Conservation (phyloP, 2,888 invertebrate genomes). For the Entomobrya proxima region DNA sequence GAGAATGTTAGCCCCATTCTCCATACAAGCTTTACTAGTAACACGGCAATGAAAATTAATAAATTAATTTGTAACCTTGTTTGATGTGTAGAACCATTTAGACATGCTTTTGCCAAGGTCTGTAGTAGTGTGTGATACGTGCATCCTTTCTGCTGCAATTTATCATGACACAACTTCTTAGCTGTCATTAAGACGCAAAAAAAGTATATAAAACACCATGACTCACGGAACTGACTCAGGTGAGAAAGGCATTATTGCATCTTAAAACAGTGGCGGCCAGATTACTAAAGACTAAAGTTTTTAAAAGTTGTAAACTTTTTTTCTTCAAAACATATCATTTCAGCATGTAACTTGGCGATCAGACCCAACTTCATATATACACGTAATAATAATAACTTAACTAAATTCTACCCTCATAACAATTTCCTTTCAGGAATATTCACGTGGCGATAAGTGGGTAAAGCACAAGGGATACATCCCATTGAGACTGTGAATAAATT, state of each 20-base stretch:
- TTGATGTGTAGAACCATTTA: neutral
- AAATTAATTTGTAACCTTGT: conserved; percentile 1
- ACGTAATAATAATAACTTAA: conserved; percentile 39
- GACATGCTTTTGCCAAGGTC: conserved; percentile 37
- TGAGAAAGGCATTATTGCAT: conserved; percentile 14
- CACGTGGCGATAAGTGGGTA: conserved; percentile 43
- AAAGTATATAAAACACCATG: neutral
- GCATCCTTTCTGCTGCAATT: conserved; percentile 35
- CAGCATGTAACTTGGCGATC: neutral
- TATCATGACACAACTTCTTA: conserved; percentile 22
- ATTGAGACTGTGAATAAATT: conserved; percentile 67
- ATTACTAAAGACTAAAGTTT: neutral
- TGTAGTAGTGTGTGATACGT: conserved; percentile 2
- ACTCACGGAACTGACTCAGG: neutral
- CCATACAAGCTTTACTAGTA: neutral
- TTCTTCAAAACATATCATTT: neutral
- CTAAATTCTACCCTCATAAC: conserved; percentile 64
- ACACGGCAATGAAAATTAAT: conserved; percentile 14
- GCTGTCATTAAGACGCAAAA: conserved; percentile 14
- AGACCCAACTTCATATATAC: neutral
- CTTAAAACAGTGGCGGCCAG: conserved; percentile 18
- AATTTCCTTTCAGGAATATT: conserved; percentile 64
- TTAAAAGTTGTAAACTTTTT: neutral
- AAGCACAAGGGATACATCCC: conserved; percentile 60
- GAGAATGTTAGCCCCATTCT: conserved; percentile 6